A percentile compares a stretch with the other conserved stretches of the same genome.
phyloP scores from a whole-genome alignment of 2,888 invertebrate species.

The Temnothorax unifasciatus region DNA sequence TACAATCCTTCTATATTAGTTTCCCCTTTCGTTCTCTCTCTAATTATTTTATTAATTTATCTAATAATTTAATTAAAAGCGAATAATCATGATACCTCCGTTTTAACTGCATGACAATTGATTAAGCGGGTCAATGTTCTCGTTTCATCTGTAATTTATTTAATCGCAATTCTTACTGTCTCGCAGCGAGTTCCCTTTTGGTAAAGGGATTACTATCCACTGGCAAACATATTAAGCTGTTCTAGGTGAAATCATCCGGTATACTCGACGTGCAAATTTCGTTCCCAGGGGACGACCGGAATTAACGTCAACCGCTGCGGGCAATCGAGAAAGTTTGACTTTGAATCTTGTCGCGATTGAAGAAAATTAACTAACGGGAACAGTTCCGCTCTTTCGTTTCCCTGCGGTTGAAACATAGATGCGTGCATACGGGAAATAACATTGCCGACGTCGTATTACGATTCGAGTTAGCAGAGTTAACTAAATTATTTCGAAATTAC shows the following conservation, averaged over 20 bases:
- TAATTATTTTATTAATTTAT: conserved; percentile 23
- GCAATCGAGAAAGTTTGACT: conserved; percentile 74
- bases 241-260: conserved; percentile 47
- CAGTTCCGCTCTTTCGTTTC: conserved; percentile 63
- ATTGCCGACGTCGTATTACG: conserved; percentile 9
- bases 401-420: conserved; percentile 41
- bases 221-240: conserved; percentile 40
- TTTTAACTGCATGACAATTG: not conserved
- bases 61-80: not conserved
- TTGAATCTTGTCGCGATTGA: conserved; percentile 68
- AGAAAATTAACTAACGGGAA: conserved; percentile 68
- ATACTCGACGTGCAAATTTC: conserved; percentile 47
- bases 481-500: conserved; percentile 33
- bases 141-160: conserved; percentile 1
- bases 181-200: not conserved
- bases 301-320: conserved; percentile 70
- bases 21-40: not conserved
- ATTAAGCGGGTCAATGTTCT: not conserved
- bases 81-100: not conserved
- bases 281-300: conserved; percentile 62
- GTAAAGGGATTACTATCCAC: conserved; percentile 26
- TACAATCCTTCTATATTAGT: not conserved
- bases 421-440: conserved; percentile 38
- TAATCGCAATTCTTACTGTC: conserved; percentile 15
- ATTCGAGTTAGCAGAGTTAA: conserved; percentile 16